phyloP scores from a whole-genome alignment of 1,140 invertebrate species.

The Drosophila mojavensis region DNA sequence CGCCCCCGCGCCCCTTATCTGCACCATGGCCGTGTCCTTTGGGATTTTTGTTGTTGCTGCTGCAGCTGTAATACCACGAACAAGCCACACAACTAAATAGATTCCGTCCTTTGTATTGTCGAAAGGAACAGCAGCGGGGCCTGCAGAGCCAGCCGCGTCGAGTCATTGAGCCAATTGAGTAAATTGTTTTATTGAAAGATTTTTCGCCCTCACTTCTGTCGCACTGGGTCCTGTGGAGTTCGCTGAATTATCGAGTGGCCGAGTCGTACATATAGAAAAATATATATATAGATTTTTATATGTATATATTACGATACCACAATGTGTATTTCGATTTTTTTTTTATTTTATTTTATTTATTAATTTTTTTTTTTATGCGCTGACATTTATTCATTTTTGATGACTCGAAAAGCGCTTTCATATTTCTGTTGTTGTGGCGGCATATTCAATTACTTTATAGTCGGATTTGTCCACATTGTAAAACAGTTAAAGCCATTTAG shows the following conservation, averaged over 20 bases:
- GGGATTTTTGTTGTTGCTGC: conserved; percentile 28
- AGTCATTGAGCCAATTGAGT: conserved; percentile 81
- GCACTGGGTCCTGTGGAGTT: conserved; percentile 16
- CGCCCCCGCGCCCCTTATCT: background rate
- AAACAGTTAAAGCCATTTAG: background rate
- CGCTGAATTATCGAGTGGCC: conserved; percentile 29
- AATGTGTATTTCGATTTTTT: conserved; percentile 33
- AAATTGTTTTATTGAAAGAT: conserved; percentile 82
- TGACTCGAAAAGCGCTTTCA: conserved; percentile 47
- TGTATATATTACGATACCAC: background rate
- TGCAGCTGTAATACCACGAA: conserved; percentile 50
- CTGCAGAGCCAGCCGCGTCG: conserved; percentile 53
- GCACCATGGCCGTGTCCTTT: background rate
- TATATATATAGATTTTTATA: no score
- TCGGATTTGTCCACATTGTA: background rate
- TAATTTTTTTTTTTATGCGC: conserved; percentile 28
- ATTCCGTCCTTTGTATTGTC: conserved; percentile 46
- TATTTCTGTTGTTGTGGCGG: conserved; percentile 15
- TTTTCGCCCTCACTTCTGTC: conserved; percentile 65
- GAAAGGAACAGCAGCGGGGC: conserved; percentile 13
- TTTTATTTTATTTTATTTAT: no score
- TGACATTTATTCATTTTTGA: conserved; percentile 80
- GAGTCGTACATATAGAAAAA: background rate
- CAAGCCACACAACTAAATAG: conserved; percentile 78
- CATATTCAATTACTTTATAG: conserved; percentile 16